Evolutionary conservation across 2,888 invertebrate species (phyloP).

Genomic region (Willowsia nigromaculata): DNA sequence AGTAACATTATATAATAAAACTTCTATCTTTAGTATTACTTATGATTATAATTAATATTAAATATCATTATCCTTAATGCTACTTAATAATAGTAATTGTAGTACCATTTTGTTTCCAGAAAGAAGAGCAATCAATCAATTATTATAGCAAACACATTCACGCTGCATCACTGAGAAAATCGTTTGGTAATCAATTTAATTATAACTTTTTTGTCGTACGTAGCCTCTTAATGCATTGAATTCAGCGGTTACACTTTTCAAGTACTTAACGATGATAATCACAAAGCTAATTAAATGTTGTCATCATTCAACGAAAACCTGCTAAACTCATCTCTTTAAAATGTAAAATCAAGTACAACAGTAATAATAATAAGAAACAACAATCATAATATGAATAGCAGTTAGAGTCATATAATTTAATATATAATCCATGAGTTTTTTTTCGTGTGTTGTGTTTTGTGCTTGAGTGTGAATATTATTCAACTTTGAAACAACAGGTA

Average conservation of each 20-base stretch:
- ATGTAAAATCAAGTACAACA: neutral
- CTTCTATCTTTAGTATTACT: neutral
- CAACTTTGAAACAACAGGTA: conserved; percentile 5
- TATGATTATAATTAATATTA: neutral
- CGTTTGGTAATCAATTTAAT: neutral
- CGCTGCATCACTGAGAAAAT: conserved; percentile 14
- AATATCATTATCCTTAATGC: neutral
- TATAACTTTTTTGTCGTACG: conserved; percentile 10
- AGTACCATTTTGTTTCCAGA: conserved; percentile 62
- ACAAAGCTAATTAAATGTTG: neutral
- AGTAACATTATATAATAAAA: conserved; percentile 55
- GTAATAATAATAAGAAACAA: neutral
- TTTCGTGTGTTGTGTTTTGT: conserved; percentile 21
- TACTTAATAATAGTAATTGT: conserved; percentile 26
- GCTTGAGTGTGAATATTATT: conserved; percentile 32
- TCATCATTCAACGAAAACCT: neutral
- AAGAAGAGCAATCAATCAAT: conserved; percentile 48
- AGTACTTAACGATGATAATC: neutral
- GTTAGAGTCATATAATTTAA: neutral
- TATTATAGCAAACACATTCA: conserved; percentile 51
- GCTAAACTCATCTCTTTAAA: neutral
- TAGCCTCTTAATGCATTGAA: conserved; percentile 35
- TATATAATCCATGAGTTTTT: conserved; percentile 34
- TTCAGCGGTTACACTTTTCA: neutral
- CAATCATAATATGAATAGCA: neutral